Base-by-base conservation (phyloP, 2,113 vertebrate species). In the Gymnogyps californianus region DNA sequence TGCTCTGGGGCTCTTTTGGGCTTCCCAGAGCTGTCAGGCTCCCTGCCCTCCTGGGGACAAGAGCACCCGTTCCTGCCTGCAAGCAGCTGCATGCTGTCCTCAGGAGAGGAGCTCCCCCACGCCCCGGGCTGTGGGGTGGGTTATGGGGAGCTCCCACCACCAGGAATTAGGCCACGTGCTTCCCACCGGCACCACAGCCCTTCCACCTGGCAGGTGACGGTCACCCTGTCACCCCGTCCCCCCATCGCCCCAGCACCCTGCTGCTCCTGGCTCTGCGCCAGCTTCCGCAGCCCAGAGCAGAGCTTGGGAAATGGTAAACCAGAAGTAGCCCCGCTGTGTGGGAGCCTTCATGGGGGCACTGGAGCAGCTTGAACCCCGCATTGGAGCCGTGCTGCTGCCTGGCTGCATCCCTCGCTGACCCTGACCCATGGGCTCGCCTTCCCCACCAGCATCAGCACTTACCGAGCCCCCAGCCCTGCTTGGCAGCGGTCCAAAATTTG, bases 171-270 rank as follows among this genome's bases (percentile, higher is more conserved):
- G 32, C 54, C 36, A 29, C 1, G 2, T 55, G 28, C 38, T 82
- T 85, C 49, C 40, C 42, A 58, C 11, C 7, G 2, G 58, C 51
- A 69, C 29, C 64, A 21, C 49, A 74, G 32, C 12, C 52, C 24
- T 83, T 87, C 58, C 24, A 34, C 28, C 10, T 25, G n/a, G 49
- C 54, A 81, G 44, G 49, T 65, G 54, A 51, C 6, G 4, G 47
- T 46, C 91, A 80, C 52, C 34, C 25, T 55, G 58, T 40, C 52
- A 25, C 32, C 20, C 18, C 2, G 12, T 21, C 13, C 36, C 16
- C 25, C 5, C 42, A 44, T 20, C 2, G 1, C 44, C 14, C 29
- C 3, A 0, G 16, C 26, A 47, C 20, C 47, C 22, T 2, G 2
- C 22, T 90, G 52, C 34, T 58, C 34, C 58, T 38, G 31, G 16